Percentiles rank a stretch among this genome's conserved stretches.
These are phyloP conservation scores for Ailurus styani DNA, from an alignment of 2,113 vertebrate species.

Conservation along the genomic window DNA sequence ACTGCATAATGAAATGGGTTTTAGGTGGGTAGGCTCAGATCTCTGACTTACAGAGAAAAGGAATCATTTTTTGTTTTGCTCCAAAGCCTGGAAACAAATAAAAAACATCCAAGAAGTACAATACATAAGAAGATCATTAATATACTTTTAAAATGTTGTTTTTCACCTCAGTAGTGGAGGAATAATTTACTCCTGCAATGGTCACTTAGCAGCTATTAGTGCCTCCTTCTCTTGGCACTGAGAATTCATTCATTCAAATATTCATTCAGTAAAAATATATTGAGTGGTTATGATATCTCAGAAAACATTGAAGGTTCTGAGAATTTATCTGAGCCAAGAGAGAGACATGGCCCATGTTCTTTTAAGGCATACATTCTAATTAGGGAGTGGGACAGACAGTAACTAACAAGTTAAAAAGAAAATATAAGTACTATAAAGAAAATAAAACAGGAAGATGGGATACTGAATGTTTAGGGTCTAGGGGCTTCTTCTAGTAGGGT, in stretches of 20 bases:
- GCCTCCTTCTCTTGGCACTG: background rate
- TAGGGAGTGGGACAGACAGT: background rate
- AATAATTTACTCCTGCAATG: background rate
- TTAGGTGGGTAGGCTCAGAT: conserved; percentile 27
- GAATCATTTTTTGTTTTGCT: conserved; percentile 52
- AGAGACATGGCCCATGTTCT: background rate
- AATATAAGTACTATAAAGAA: background rate
- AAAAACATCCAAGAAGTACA: conserved; percentile 35
- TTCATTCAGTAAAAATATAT: background rate
- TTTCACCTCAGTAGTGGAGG: conserved; percentile 23
- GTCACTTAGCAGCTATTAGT: background rate
- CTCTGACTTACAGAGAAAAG: conserved; percentile 33
- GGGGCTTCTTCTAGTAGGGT: background rate
- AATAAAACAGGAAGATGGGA: background rate
- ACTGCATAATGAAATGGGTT: conserved; percentile 66
- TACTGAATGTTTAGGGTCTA: background rate
- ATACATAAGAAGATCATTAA: conserved; percentile 65
- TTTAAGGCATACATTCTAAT: background rate
- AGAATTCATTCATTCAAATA: background rate
- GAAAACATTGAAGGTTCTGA: background rate
- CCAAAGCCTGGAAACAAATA: conserved; percentile 50
- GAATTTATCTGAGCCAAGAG: background rate
- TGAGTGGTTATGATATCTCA: background rate
- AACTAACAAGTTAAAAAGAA: background rate
- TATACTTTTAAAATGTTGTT: conserved; percentile 37